Conservation (phyloP, 2,113 vertebrate species). For the Monarcha castaneiventris region DNA sequence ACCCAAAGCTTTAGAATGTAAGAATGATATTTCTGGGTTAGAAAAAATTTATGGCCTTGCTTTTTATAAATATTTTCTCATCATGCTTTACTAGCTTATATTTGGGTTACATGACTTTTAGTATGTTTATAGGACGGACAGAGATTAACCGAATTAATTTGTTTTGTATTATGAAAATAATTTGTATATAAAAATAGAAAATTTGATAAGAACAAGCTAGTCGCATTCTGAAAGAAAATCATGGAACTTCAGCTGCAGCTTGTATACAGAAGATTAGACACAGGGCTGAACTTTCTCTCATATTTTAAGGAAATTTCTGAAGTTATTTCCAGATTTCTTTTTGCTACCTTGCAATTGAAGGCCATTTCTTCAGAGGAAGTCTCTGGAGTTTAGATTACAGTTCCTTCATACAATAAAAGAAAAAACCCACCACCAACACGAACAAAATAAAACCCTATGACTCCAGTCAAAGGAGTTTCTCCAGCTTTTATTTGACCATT, state of each 20-base stretch:
- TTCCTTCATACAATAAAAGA: not conserved
- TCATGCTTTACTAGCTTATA: not conserved
- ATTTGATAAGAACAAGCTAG: not conserved
- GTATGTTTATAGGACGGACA: not conserved
- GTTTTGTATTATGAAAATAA: not conserved
- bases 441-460: rapidly evolving
- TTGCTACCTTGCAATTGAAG: not conserved
- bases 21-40: not conserved
- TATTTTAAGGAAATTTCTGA: not conserved
- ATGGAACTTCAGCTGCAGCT: not conserved
- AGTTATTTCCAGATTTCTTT: not conserved
- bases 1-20: not conserved
- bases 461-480: not conserved
- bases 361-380: not conserved
- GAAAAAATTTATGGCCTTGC: not conserved
- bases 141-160: not conserved
- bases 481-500: not conserved
- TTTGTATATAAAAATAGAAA: not conserved
- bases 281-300: not conserved
- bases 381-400: not conserved
- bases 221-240: not conserved
- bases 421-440: not conserved
- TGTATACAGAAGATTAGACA: rapidly evolving
- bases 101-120: not conserved
- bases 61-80: not conserved